These are phyloP conservation scores for Amphiprion percula DNA, from an alignment of 2,113 vertebrate genomes.

Conservation along the genomic window DNA sequence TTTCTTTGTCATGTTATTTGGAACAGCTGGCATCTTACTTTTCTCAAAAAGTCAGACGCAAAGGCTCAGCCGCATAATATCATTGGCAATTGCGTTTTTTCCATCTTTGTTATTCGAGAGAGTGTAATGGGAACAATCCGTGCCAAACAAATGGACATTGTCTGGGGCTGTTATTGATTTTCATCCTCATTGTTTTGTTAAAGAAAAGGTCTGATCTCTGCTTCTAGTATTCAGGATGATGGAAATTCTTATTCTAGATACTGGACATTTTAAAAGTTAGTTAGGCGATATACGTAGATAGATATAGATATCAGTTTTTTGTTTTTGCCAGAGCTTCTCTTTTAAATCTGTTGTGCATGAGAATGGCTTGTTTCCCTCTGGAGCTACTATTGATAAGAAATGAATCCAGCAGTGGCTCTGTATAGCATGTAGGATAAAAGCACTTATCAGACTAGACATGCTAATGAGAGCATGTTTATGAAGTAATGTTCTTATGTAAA, in stretches of 20 bases:
- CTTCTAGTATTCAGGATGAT: conserved; percentile 20
- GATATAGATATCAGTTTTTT: not conserved
- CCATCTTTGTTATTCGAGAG: conserved; percentile 67
- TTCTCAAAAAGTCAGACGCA: conserved; percentile 28
- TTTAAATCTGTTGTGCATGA: not conserved
- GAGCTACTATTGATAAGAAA: not conserved
- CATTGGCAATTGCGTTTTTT: conserved; percentile 23
- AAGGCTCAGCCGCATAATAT: conserved; percentile 27
- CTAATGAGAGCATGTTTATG: not conserved
- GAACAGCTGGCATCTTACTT: conserved; percentile 26
- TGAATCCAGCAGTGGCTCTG: not conserved
- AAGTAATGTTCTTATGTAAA: conserved; percentile 1
- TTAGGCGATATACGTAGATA: conserved; percentile 3
- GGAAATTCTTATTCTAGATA: conserved; percentile 33
- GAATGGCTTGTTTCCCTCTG: not conserved
- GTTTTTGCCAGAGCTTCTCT: conserved; percentile 1
- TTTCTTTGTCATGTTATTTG: conserved; percentile 5
- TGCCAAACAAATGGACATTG: conserved; percentile 70
- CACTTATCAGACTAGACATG: not conserved
- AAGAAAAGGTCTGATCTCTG: conserved; percentile 35
- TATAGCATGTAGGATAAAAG: not conserved
- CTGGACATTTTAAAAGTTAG: conserved; percentile 1
- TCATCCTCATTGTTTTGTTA: conserved; percentile 64
- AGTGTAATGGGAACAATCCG: conserved; percentile 51
- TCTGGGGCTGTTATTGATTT: conserved; percentile 77